Conservation (phyloP, 2,113 vertebrate genomes). For the Ascaphus truei region DNA sequence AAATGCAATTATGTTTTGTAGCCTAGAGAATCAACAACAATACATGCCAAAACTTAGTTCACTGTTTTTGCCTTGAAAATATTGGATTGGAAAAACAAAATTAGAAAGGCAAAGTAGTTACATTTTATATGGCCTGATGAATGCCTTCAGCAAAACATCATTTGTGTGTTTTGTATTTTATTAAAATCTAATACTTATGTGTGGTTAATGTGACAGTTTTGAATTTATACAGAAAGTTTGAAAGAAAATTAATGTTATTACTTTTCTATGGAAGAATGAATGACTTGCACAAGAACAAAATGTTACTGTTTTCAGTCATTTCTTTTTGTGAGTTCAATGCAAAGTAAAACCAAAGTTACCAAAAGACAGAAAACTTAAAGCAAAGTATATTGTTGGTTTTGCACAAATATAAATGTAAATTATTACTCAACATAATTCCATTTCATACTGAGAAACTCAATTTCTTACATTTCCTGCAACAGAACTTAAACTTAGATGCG, state of each 20-base stretch:
- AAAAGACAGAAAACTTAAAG: no score
- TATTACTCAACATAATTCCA: no score
- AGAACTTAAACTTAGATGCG: no score
- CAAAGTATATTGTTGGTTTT: no score
- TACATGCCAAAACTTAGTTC: conserved; percentile 30
- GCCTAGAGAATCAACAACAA: conserved; percentile 21
- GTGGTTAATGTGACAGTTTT: conserved; percentile 66
- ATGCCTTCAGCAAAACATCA: conserved; percentile 53
- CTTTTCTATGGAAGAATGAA: conserved; percentile 61
- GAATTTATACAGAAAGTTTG: conserved; percentile 63
- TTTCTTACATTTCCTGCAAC: no score
- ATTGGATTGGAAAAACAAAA: conserved; percentile 44
- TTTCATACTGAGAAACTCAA: no score
- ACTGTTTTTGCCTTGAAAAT: conserved; percentile 17
- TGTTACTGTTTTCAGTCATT: conserved; percentile 28
- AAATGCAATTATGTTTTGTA: no score
- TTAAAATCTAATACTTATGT: conserved; percentile 71
- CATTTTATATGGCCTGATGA: conserved; percentile 57
- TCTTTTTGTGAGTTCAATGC: neutral
- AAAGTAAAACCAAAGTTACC: no score
- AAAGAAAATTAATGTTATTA: conserved; percentile 74
- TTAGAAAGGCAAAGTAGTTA: conserved; percentile 53
- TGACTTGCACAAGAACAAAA: conserved; percentile 58
- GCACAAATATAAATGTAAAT: no score
- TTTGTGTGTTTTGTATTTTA: conserved; percentile 58